A percentile compares a stretch with the other conserved stretches of the same genome.
These are phyloP conservation scores for Drosophila pandora DNA, from an alignment of 1,140 invertebrate species.

Conservation along the genomic window DNA sequence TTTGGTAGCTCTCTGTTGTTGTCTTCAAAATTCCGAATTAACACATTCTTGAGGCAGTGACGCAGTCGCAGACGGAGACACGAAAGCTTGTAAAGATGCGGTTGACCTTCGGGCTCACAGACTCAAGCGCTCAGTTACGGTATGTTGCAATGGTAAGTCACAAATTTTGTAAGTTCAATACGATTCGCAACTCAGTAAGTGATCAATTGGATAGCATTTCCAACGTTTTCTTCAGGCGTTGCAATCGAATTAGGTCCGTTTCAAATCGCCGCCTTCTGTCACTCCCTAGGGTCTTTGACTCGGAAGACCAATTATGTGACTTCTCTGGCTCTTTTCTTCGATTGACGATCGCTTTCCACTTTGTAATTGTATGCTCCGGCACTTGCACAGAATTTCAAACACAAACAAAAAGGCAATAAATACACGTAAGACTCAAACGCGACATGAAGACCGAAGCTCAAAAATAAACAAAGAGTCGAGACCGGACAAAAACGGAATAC, in stretches of 20 bases:
- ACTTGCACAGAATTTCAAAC: conserved; percentile 41
- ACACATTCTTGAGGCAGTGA: conserved; percentile 70
- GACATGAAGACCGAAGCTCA: conserved; percentile 25
- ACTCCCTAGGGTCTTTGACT: neutral
- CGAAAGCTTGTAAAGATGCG: conserved; percentile 72
- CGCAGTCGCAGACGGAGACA: conserved; percentile 24
- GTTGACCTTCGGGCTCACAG: conserved; percentile 61
- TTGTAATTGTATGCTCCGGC: conserved; percentile 5
- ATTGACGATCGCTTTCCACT: conserved; percentile 4
- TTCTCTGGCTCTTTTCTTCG: conserved; percentile 4
- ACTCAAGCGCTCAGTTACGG: conserved; percentile 8
- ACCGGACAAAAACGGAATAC: conserved; percentile 9
- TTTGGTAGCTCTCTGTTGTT: conserved; percentile 15
- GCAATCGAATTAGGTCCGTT: conserved; percentile 26
- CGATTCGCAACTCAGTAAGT: conserved; percentile 55
- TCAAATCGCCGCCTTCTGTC: conserved; percentile 33
- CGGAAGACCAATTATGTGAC: conserved; percentile 24
- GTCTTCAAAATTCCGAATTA: conserved; percentile 62
- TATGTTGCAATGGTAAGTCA: conserved; percentile 6
- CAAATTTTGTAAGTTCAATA: conserved; percentile 42
- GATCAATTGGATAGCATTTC: conserved; percentile 1
- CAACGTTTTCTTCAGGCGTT: conserved; percentile 15
- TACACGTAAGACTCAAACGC: conserved; percentile 3
- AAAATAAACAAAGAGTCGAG: conserved; percentile 17
- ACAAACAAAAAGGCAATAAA: conserved; percentile 14